A percentile compares a stretch with the other conserved stretches of the same genome.
These are phyloP conservation scores for Acropternis orthonyx DNA, from an alignment of 2,797 vertebrate species.

Conservation along the genomic window DNA sequence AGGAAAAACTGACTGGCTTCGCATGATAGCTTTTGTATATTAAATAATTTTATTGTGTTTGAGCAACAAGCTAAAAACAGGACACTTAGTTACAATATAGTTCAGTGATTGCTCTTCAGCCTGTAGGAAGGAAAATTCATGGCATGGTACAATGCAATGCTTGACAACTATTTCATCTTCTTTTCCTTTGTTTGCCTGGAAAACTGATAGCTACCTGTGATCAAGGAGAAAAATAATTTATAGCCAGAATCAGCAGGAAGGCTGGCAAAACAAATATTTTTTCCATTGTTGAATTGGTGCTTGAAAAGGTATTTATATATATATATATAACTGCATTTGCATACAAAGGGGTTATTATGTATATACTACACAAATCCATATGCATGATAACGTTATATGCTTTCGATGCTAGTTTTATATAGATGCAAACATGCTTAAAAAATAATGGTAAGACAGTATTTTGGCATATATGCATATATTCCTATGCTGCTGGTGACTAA, in stretches of 20 bases:
- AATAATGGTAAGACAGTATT: neutral
- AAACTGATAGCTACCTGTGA: slow-evolving; percentile 55
- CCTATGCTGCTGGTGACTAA: neutral
- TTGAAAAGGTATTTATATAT: neutral
- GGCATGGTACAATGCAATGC: neutral
- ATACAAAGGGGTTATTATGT: neutral
- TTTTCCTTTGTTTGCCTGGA: slow-evolving; percentile 32
- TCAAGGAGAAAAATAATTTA: neutral
- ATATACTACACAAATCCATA: neutral
- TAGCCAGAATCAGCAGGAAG: neutral
- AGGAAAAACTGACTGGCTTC: slow-evolving; percentile 44
- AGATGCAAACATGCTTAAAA: neutral
- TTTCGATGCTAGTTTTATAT: neutral
- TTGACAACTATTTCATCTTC: slow-evolving; percentile 32
- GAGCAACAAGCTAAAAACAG: slow-evolving; percentile 71
- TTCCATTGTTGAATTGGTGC: neutral
- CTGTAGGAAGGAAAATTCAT: slow-evolving; percentile 10
- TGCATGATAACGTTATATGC: neutral
- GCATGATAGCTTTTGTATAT: slow-evolving; percentile 63
- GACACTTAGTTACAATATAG: neutral
- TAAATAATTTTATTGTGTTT: slow-evolving; percentile 72
- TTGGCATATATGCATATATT: neutral
- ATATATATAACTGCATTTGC: neutral
- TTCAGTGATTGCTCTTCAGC: slow-evolving; percentile 29
- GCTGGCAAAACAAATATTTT: neutral